These are phyloP conservation scores for Macroglossus sobrinus DNA, from an alignment of 2,113 vertebrate genomes.

Conservation along the genomic window DNA sequence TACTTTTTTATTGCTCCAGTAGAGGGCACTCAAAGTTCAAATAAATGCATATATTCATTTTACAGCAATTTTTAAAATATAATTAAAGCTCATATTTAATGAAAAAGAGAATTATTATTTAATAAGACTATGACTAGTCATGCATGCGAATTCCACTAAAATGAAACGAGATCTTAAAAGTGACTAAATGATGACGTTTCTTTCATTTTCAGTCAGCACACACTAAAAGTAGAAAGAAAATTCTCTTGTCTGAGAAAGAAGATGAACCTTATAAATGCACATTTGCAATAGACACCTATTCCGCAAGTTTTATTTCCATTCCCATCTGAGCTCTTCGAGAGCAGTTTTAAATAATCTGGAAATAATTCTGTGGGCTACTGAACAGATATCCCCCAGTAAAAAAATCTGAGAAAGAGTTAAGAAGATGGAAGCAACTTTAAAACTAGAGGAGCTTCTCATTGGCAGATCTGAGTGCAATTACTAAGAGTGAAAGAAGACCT, in stretches of 20 bases:
- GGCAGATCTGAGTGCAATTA: neutral
- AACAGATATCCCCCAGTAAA: neutral
- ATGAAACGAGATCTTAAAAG: neutral
- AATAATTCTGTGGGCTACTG: neutral
- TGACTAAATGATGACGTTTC: neutral
- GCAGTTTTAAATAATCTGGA: neutral
- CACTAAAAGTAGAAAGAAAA: neutral
- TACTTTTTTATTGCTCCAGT: conserved; percentile 62
- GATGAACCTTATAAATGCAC: neutral
- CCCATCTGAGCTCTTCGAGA: neutral
- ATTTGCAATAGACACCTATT: neutral
- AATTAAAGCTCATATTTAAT: conserved; percentile 59
- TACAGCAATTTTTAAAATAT: conserved; percentile 39
- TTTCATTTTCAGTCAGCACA: neutral
- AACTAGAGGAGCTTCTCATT: neutral
- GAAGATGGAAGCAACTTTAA: neutral
- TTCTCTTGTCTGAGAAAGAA: neutral
- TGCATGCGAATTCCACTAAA: neutral
- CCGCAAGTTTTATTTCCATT: neutral
- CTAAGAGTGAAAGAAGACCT: neutral
- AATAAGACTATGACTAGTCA: conserved; percentile 40
- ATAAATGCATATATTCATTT: conserved; percentile 46
- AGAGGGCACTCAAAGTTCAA: conserved; percentile 77
- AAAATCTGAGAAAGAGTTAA: neutral
- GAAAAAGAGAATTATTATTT: conserved; percentile 32